These are phyloP conservation scores for Erethizon dorsatum DNA, from an alignment of 2,797 vertebrate species.

Conservation along the genomic window DNA sequence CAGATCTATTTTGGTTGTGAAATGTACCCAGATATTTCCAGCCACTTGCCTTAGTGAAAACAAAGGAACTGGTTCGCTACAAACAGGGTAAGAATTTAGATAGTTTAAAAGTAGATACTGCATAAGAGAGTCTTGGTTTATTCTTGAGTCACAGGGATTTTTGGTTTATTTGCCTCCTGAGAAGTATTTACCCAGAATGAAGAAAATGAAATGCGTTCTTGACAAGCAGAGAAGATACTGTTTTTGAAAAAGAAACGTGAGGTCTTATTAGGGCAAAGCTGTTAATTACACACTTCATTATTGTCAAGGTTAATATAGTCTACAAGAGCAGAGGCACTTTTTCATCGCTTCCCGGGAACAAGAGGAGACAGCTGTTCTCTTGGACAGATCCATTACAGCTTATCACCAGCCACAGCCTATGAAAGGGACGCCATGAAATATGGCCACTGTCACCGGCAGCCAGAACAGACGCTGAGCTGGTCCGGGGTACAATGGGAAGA, in stretches of 20 bases:
- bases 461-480: constrained; percentile 85
- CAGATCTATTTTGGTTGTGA: background rate
- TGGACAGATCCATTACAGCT: constrained; percentile 97
- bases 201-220: constrained; percentile 64
- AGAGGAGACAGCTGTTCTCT: constrained; percentile 90
- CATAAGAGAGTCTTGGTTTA: constrained; percentile 24
- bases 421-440: constrained; percentile 93
- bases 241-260: constrained; percentile 76
- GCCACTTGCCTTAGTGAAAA: constrained; percentile 29
- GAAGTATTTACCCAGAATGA: constrained; percentile 55
- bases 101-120: constrained; percentile 33
- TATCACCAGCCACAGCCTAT: constrained; percentile 95
- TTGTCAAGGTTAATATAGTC: constrained; percentile 96
- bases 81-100: background rate
- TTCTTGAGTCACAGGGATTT: background rate
- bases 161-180: constrained; percentile 43
- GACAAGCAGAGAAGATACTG: constrained; percentile 6
- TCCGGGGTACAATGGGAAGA: constrained; percentile 76
- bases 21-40: constrained; percentile 15
- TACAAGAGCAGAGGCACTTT: constrained; percentile 92
- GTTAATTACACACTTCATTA: constrained; percentile 98
- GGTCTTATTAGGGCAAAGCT: constrained; percentile 91
- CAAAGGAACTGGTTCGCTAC: background rate
- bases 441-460: constrained; percentile 94
- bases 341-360: constrained; percentile 91